These are phyloP conservation scores for Dicyrtomina minuta DNA, from an alignment of 2,888 invertebrate species.

Conservation along the genomic window DNA sequence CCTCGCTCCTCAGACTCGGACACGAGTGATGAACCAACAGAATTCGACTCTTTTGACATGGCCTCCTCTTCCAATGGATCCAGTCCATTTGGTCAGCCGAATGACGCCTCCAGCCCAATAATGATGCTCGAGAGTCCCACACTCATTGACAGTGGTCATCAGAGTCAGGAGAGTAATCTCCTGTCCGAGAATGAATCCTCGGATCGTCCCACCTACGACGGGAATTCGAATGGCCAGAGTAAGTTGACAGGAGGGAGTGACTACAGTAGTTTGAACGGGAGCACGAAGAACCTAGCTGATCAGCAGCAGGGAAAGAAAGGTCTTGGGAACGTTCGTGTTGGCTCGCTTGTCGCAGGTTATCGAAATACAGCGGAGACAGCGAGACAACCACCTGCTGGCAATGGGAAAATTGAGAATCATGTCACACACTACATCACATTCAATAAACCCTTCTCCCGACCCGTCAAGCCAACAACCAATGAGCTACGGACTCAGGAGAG, in stretches of 20 bases:
- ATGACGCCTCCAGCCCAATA: constrained; percentile 24
- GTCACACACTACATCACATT: constrained; percentile 29
- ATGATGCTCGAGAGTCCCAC: constrained; percentile 32
- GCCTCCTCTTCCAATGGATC: constrained; percentile 32
- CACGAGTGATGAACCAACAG: constrained; percentile 30
- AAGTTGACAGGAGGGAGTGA: too few species aligned
- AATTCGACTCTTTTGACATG: constrained; percentile 34
- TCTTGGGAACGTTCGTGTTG: not conserved
- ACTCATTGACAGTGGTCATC: constrained; percentile 33
- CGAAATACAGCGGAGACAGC: constrained; percentile 2
- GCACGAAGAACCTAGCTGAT: not conserved
- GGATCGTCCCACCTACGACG: not conserved
- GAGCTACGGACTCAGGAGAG: constrained; percentile 6
- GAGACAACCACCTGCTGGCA: not conserved
- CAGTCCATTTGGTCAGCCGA: constrained; percentile 30
- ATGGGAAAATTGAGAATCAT: constrained; percentile 33
- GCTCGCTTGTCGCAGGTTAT: constrained; percentile 8
- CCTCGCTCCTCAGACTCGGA: constrained; percentile 31
- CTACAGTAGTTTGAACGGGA: not conserved
- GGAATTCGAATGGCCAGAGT: not conserved
- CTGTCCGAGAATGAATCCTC: not conserved
- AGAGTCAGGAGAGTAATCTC: constrained; percentile 34
- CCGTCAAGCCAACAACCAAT: constrained; percentile 25
- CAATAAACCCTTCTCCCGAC: constrained; percentile 25
- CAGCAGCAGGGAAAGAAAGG: constrained; percentile 1